Base-by-base conservation (phyloP, 2,113 vertebrate genomes). In the Ctenomys sociabilis region DNA sequence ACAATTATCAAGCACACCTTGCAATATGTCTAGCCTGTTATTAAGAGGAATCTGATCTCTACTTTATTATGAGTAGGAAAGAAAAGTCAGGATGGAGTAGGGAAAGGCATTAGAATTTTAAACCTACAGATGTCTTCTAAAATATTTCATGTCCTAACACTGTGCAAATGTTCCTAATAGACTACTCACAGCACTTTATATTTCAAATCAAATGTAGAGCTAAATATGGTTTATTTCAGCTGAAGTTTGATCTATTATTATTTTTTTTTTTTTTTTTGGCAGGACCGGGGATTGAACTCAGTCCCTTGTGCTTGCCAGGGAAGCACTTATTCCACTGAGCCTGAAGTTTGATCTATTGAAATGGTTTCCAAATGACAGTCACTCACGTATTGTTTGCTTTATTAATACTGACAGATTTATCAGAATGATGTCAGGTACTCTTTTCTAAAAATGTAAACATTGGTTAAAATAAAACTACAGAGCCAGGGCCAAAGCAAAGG, bases 381-480 rank as follows among this genome's bases (percentile, higher is more conserved):
- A 90, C 35, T 92, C 13, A 52, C 3, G 73, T 97, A 92, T 85
- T 84, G n/a, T 93, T 80, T 84, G n/a, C 92, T 80, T 88, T 45
- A 85, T 52, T 64, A 94, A 94, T 4, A 37, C 52, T 92, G 83
- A 96, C 49, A 88, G 49, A 75, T 92, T 92, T 95, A 85, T 40
- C 77, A 95, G 57, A 85, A 68, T 82, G 87, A 84, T 61, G 49
- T 77, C 77, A 81, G 63, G 84, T 73, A 5, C 63, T 88, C 43
- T 64, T 88, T 92, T 95, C 64, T 88, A 92, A 97, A 96, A 95
- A 88, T 68, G 40, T 88, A 93, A 94, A 80, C 40, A 93, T 30
- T 73, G 54, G 32, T 43, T 91, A 82, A 92, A 59, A 90, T 84
- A 52, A 90, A 82, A 93, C 35, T 95, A 30, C 64, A 91, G 43